Base-by-base conservation (phyloP, 2,888 invertebrate species). In the Melanostoma mellinum region DNA sequence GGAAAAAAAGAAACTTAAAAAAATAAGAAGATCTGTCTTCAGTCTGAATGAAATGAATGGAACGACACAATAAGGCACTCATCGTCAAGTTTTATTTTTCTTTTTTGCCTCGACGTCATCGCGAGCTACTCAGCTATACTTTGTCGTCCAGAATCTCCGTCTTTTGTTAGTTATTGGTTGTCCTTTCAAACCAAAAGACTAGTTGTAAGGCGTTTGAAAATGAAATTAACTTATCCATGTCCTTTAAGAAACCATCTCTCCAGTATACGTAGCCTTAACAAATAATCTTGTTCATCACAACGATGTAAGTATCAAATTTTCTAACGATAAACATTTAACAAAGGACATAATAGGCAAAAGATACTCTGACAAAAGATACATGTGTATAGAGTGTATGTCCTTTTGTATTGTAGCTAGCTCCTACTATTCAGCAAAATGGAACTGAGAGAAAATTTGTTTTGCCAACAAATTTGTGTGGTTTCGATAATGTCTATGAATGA, bases 11-110 rank as follows among this genome's bases (percentile, higher is more conserved):
- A 20, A 6, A 33, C 32, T 58, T 63, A 52, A 76, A 76, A 78
- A 73, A 60, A 20, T 20, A 68, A 78, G 73, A 52, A 84, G 74
- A 84, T 84, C 78, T 55, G 60, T 78, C 69, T 69, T 65, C 58
- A 33, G 52, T 84, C 58, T 74, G 63, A 78, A 63, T 65, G 65
- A 61, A 68, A 78, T 73, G 63, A 78, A 78, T 82, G 69, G 78
- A 71, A 69, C 68, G 82, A 84, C 69, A 84, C 82, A 71, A 74
- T 74, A 84, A 84, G 69, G 74, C 78, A 78, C 82, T 82, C 78
- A 67, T 73, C 72, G 52, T 61, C 56, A 69, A 69, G 36, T 20
- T 53, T 44, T 36, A 36, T 33, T n/a, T 55, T 53, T 40, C 30
- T 32, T 40, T 36, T 36, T 42, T 40, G 6, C 53, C 67, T 65